Evolutionary conservation across 1,140 invertebrate species (phyloP), one percentile per base, ranked within the genome.

Genomic region (Lepidurus couesii): DNA sequence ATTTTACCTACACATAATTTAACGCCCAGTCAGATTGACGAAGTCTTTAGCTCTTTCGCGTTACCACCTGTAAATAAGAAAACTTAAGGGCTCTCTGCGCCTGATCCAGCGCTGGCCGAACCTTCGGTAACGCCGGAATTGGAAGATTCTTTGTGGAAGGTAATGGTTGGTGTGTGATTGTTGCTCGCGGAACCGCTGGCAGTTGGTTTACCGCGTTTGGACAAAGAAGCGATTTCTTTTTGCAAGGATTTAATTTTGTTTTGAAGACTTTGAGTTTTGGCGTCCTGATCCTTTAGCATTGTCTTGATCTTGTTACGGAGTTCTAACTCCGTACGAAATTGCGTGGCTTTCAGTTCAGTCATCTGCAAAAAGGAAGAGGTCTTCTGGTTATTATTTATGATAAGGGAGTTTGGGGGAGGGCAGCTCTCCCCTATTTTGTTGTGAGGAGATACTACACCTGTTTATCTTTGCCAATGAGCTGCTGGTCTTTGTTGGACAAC

Each of bases 321-420:
- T 82, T 97, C 95, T 75, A 91, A 91, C 84, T 96, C 95, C 74
- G 90, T 89, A 34, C 94, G 95, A 83, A 94, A 95, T 83, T 96
- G 92, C 84, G 93, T 91, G 10, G 95, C 95, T 86, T 97, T 97
- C 78, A 97, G 84, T 84, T 98, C 95, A 6, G 93, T 96, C 81
- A 97, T 94, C 95, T 97, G 84, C 1, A 84, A 86, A 80, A 80
- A 81, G 81, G 76, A 78, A 77, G 26, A 80, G 13, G 81, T 42
- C 73, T 7, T 65, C 8, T 21, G 9, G 16, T 65, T 16, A 13
- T 65, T 16, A 16, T 65, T 4, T 73, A 73, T 24, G 21, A 73
- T 16, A 73, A 73, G 65, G 65, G 16, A 73, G 65, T n/a, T 73
- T 73, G 65, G 21, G 42, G 44, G 74, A 73, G 74, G 34, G 34